Conservation (phyloP, 1,140 invertebrate genomes). For the Drusus annulatus region DNA sequence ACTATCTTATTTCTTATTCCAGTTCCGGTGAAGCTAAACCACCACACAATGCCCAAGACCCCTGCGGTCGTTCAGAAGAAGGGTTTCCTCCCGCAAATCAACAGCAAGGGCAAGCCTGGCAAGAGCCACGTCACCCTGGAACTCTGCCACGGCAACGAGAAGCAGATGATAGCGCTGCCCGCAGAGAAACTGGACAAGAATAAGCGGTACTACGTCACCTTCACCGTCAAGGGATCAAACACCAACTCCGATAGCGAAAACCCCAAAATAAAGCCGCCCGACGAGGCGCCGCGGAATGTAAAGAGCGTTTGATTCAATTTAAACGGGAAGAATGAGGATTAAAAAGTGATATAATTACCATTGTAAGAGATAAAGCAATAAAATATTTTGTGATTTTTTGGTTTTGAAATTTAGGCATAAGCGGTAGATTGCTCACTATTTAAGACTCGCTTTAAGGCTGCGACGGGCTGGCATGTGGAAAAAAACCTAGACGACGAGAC, state of each 20-base stretch:
- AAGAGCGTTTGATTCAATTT: slow-evolving; percentile 53
- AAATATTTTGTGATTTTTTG: too few relatives aligned
- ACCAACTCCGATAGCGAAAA: slow-evolving; percentile 68
- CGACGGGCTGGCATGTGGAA: too few relatives aligned
- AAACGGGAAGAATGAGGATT: too few relatives aligned
- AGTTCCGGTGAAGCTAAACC: slow-evolving; percentile 80
- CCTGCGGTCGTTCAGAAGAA: slow-evolving; percentile 63
- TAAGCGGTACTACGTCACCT: slow-evolving; percentile 91
- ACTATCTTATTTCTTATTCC: slow-evolving; percentile 61
- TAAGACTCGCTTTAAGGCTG: too few relatives aligned
- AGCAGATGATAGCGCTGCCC: slow-evolving; percentile 87
- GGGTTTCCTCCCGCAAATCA: slow-evolving; percentile 75
- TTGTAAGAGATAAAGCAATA: too few relatives aligned
- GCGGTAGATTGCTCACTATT: too few relatives aligned
- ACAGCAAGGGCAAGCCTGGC: slow-evolving; percentile 65
- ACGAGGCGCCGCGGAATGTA: slow-evolving; percentile 51
- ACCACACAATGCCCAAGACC: slow-evolving; percentile 82
- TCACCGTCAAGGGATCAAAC: slow-evolving; percentile 84
- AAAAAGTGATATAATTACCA: too few relatives aligned
- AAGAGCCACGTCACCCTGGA: slow-evolving; percentile 79
- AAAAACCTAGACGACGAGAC: too few relatives aligned
- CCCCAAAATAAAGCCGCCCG: slow-evolving; percentile 54
- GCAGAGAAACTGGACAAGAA: slow-evolving; percentile 88
- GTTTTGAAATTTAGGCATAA: too few relatives aligned
- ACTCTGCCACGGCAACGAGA: slow-evolving; percentile 84